These are phyloP conservation scores for Phycodurus eques DNA, from an alignment of 2,113 vertebrate genomes.

Conservation along the genomic window DNA sequence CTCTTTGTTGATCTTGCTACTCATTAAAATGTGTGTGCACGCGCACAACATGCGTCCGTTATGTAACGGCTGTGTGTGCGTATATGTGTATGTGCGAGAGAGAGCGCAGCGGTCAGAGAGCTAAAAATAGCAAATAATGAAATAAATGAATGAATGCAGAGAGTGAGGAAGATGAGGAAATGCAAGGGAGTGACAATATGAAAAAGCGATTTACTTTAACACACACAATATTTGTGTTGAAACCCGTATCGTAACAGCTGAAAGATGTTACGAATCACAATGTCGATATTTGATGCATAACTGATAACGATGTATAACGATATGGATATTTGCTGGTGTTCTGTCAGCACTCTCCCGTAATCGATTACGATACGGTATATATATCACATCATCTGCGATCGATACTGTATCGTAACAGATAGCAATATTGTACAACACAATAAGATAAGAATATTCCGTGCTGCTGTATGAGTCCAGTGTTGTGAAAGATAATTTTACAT, in stretches of 20 bases:
- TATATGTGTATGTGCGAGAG: neutral
- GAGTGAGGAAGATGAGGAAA: slow-evolving; percentile 54
- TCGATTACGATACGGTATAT: too few relatives aligned
- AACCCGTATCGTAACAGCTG: slow-evolving; percentile 1
- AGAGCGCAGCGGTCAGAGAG: slow-evolving; percentile 50
- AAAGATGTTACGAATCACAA: too few relatives aligned
- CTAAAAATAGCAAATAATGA: slow-evolving; percentile 72
- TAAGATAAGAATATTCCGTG: too few relatives aligned
- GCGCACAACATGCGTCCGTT: slow-evolving; percentile 40
- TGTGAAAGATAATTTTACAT: too few relatives aligned
- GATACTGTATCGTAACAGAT: too few relatives aligned
- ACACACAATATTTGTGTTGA: neutral
- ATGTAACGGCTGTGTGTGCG: slow-evolving; percentile 47
- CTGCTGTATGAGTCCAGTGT: too few relatives aligned
- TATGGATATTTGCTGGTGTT: too few relatives aligned
- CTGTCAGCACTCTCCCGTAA: too few relatives aligned
- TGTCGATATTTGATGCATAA: too few relatives aligned
- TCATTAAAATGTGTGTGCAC: neutral
- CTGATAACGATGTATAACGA: too few relatives aligned
- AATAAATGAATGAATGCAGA: slow-evolving; percentile 69
- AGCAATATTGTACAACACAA: too few relatives aligned
- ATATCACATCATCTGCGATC: too few relatives aligned
- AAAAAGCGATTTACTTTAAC: neutral
- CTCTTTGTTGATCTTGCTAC: neutral
- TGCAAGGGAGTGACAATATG: slow-evolving; percentile 37